phyloP scores from a whole-genome alignment of 2,113 vertebrate genomes.

The Tyrannus savana region DNA sequence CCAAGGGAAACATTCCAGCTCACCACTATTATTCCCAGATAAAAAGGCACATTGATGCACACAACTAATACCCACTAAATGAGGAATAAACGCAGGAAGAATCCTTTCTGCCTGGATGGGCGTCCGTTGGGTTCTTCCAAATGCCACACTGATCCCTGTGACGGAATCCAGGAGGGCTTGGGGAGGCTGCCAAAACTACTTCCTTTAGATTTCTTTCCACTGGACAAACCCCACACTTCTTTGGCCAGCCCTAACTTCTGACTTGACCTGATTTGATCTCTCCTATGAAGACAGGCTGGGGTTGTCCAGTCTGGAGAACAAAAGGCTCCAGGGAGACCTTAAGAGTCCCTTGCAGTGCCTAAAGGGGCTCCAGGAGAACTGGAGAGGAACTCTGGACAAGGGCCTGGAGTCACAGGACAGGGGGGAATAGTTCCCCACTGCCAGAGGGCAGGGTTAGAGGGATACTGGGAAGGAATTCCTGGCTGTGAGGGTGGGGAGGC shows the following conservation, averaged over 20 bases:
- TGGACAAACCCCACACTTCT: not conserved
- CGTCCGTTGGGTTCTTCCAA: fast-evolving
- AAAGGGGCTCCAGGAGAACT: not conserved
- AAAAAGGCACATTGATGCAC: not conserved
- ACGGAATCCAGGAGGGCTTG: not conserved
- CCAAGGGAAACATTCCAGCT: not conserved
- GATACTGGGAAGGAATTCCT: not conserved
- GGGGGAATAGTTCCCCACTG: not conserved
- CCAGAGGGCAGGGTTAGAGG: not conserved
- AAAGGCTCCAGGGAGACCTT: not conserved
- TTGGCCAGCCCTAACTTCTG: not conserved
- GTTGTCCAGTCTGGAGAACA: not conserved
- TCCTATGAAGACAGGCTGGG: not conserved
- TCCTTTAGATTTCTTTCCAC: not conserved
- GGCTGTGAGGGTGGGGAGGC: not conserved
- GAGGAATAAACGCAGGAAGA: not conserved
- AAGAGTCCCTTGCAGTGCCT: not conserved
- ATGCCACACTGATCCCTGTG: fast-evolving
- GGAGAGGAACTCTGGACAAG: no score
- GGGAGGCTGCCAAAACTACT: not conserved
- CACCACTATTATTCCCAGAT: not conserved
- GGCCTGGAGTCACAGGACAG: not conserved
- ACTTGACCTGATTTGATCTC: not conserved
- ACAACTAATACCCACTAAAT: not conserved
- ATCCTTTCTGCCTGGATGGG: not conserved